phyloP scores from a whole-genome alignment of 2,113 vertebrate genomes.

The Sinosuthora webbiana region DNA sequence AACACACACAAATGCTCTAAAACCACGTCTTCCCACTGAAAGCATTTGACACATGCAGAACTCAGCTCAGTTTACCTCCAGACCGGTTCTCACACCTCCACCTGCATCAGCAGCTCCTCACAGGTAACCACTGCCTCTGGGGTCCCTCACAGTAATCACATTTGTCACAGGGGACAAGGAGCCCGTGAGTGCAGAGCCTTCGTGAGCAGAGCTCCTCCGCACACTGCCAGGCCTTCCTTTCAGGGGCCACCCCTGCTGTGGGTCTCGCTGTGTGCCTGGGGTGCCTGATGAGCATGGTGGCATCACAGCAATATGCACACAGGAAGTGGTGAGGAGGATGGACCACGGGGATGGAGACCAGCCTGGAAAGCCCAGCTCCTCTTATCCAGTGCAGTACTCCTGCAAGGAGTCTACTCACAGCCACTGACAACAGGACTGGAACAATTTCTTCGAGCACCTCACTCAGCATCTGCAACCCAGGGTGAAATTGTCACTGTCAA shows the following conservation, averaged over 20 bases:
- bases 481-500: not conserved
- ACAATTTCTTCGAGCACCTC: fast-evolving
- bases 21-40: not conserved
- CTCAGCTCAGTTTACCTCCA: not conserved
- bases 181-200: not conserved
- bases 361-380: not conserved
- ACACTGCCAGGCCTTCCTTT: not conserved
- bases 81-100: not conserved
- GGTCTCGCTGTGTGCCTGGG: fast-evolving
- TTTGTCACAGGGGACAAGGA: not conserved
- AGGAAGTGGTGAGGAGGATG: not conserved
- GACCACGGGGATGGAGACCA: fast-evolving
- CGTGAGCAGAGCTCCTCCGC: not conserved
- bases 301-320: fast-evolving
- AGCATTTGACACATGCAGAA: not conserved
- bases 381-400: not conserved
- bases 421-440: not conserved
- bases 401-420: not conserved
- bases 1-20: not conserved
- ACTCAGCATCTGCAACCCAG: not conserved
- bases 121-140: not conserved
- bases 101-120: not conserved
- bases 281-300: not conserved
- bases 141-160: not conserved
- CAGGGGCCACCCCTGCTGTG: not conserved